Evolutionary conservation across 2,888 invertebrate species (phyloP), one percentile per base, ranked within the genome.

Genomic region (Eucriotettix oculatus): DNA sequence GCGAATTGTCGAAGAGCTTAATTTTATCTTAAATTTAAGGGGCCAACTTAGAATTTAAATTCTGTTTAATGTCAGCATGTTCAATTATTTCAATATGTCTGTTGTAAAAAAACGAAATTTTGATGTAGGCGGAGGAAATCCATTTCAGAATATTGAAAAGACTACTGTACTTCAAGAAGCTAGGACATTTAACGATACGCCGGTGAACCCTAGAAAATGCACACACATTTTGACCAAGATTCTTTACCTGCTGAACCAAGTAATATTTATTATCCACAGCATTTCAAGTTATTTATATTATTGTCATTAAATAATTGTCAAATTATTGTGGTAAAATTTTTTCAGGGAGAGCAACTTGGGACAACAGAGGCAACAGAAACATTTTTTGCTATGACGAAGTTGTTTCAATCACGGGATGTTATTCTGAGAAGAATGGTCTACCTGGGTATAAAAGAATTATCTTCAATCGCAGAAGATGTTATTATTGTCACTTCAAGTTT

Each of bases 331-430:
- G 1, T 54, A 10, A 10, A 10, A 10, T 52, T 54, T n/a, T 65
- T 66, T 17, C 66, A 84, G 80, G 96, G 96, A 0, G 97, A 98
- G 72, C 82, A 86, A 68, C 79, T 99, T 63, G 91, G 89, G 11
- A 86, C 90, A 0, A 90, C 90, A 55, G 99, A 99, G 74, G 99
- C 99, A 0, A 99, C 99, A 1, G 98, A 98, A 70, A 90, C 91
- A 10, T 99, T 99, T 75, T 99, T 99, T 77, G 98, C 99, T 1
- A 97, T 98, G 82, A 99, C 99, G 0, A 99, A 99, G 74, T 78
- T 99, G 55, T 99, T 99, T 73, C 99, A 99, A 75, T 95, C 93
- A 0, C 90, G 91, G 68, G 99, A 99, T 80, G 90, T 90, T 0
- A 90, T 94, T 66, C 76, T 99, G 40, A 81, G 99, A 52, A 81